Evolutionary conservation across 2,888 invertebrate genomes (phyloP), one percentile per base, ranked within the genome.

Genomic region (Podotricha telesiphe): DNA sequence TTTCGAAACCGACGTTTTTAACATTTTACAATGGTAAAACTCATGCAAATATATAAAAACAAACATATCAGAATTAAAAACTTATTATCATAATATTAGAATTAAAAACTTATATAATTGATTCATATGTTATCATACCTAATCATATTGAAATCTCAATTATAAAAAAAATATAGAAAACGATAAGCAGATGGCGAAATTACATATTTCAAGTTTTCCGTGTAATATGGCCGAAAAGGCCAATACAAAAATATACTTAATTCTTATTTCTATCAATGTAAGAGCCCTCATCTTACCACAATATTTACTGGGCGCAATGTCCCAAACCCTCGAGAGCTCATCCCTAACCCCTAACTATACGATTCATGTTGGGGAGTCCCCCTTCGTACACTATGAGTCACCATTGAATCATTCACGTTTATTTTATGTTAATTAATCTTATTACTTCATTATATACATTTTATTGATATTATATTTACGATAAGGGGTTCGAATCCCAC

Each of bases 291-390:
- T 62, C 50, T 19, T 19, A 20, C 62, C 48, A 69, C 69, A 66
- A 66, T 56, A 66, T 66, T 69, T 47, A 61, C 56, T 17, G 50
- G 55, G 48, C 65, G 55, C 56, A 56, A n/a, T 17, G 59, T 55
- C 65, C 48, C 42, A n/a, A 48, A 50, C 71, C 71, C 65, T 71
- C 63, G 45, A 42, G 13, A n/a, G 51, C 56, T 47, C 50, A 62
- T 70, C 72, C 72, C 70, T 70, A 48, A 65, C 70, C 72, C 72
- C 70, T 72, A 48, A 67, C 67, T 69, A 69, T 67, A 66, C 65
- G 69, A 68, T 69, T 70, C 72, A 70, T 72, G 63, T 65, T 56
- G 55, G 70, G 73, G 71, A 48, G 65, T 63, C 63, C 73, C 73
- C 73, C 66, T 61, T 20, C 19, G 28, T 42, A 62, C n/a, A 13